Evolutionary conservation across 2,113 vertebrate genomes (phyloP).

Genomic region (Entelurus aequoreus): DNA sequence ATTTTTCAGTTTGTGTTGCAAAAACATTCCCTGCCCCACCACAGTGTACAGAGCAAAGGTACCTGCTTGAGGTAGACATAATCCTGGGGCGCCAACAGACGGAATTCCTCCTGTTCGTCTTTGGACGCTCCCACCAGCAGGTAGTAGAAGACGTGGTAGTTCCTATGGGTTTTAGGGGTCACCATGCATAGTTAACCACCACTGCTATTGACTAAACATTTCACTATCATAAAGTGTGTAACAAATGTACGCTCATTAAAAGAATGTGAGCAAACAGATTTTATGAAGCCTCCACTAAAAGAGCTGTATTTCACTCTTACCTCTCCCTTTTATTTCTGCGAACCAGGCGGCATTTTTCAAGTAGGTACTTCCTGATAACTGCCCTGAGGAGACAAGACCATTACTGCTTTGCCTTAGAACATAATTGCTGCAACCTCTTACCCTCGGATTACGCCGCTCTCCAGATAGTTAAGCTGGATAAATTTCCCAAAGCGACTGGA

Average conservation of each 20-base stretch:
- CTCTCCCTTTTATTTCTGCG: conserved; percentile 86
- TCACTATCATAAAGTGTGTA: background rate
- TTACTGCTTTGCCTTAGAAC: background rate
- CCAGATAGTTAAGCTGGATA: conserved; percentile 93
- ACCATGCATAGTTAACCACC: background rate
- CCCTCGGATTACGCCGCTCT: conserved; percentile 91
- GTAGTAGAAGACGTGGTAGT: conserved; percentile 97
- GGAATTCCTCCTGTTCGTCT: conserved; percentile 84
- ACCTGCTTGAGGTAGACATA: conserved; percentile 98
- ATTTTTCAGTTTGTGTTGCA: background rate
- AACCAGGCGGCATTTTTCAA: conserved; percentile 91
- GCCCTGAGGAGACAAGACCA: conserved; percentile 70
- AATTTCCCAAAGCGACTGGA: conserved; percentile 97
- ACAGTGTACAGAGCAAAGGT: conserved; percentile 28
- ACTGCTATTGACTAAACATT: background rate
- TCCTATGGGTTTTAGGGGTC: conserved; percentile 69
- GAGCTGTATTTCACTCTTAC: conserved; percentile 56
- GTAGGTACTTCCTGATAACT: conserved; percentile 90
- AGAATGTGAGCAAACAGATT: background rate
- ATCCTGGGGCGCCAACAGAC: conserved; percentile 83
- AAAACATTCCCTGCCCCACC: background rate
- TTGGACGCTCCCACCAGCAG: conserved; percentile 83
- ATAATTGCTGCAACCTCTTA: conserved; percentile 53
- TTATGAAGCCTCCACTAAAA: background rate
- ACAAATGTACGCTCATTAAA: background rate